Conservation (phyloP, 2,888 invertebrate genomes). For the Drosophila incognita region DNA sequence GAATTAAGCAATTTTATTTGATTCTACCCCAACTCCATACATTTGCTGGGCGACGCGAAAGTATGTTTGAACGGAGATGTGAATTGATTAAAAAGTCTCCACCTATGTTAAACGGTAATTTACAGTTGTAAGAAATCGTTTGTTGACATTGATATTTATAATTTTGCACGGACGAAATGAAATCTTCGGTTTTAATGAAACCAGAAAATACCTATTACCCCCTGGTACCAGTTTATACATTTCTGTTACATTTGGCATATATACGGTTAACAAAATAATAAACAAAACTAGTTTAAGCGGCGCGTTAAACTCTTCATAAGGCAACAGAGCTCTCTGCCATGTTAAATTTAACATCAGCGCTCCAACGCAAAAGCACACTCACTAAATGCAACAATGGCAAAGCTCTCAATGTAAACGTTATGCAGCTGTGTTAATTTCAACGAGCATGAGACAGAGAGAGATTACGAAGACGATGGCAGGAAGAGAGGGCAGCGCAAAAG, state of each 20-base stretch:
- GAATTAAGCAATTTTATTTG: background rate
- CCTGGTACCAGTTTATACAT: constrained; percentile 30
- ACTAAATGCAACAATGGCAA: constrained; percentile 66
- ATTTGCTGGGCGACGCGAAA: background rate
- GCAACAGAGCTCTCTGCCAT: background rate
- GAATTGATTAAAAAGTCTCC: constrained; percentile 33
- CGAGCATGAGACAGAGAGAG: background rate
- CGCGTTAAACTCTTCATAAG: too few relatives aligned
- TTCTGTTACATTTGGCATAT: background rate
- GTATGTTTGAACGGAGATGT: background rate
- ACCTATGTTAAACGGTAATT: background rate
- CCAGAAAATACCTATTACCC: constrained; percentile 28
- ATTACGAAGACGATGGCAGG: background rate
- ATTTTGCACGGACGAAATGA: constrained; percentile 8
- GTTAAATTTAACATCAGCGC: constrained; percentile 31
- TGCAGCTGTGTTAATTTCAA: constrained; percentile 3
- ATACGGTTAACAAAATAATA: background rate
- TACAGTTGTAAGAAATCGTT: constrained; percentile 2
- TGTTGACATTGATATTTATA: constrained; percentile 24
- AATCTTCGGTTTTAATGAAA: constrained; percentile 12
- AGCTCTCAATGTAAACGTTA: constrained; percentile 44
- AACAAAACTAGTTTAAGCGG: too few relatives aligned
- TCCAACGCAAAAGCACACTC: constrained; percentile 21
- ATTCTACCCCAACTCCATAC: background rate
- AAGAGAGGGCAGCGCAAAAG: constrained; percentile 27